Conservation (phyloP, 2,888 invertebrate species). For the Caenorhabditis angaria region DNA sequence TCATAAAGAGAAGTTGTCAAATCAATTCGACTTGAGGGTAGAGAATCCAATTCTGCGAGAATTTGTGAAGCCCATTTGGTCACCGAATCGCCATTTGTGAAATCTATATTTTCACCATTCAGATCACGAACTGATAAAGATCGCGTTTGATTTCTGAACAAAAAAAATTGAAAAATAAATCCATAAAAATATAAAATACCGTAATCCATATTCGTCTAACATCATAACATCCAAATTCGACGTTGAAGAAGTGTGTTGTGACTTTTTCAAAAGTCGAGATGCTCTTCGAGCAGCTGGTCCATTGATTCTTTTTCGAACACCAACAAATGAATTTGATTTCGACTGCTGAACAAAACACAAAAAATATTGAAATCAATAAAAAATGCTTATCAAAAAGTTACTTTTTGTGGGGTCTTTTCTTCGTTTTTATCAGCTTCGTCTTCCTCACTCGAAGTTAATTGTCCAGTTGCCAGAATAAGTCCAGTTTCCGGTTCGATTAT, state of each 20-base stretch:
- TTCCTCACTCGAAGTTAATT: constrained; percentile 44
- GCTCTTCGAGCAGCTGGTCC: constrained; percentile 13
- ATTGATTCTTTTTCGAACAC: not conserved
- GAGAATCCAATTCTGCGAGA: constrained; percentile 56
- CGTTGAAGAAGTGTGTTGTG: constrained; percentile 7
- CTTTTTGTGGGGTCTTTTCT: constrained; percentile 5
- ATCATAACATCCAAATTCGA: constrained; percentile 4
- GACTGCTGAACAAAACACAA: not conserved
- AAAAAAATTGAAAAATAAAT: not conserved
- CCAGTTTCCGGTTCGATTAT: constrained; percentile 51
- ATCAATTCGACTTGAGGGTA: constrained; percentile 49
- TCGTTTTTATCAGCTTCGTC: constrained; percentile 7
- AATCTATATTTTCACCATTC: constrained; percentile 54
- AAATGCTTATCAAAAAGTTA: constrained; percentile 11
- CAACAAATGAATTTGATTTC: not conserved
- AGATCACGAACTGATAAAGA: constrained; percentile 54
- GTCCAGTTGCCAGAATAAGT: constrained; percentile 40
- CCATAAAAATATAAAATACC: not conserved
- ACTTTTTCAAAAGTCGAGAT: not conserved
- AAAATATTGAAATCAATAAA: not conserved
- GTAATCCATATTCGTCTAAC: not conserved
- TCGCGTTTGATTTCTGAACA: constrained; percentile 13
- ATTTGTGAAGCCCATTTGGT: constrained; percentile 62
- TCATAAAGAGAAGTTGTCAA: not conserved
- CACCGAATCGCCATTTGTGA: constrained; percentile 52